Conservation (phyloP, 2,113 vertebrate genomes). For the Pedetes capensis region DNA sequence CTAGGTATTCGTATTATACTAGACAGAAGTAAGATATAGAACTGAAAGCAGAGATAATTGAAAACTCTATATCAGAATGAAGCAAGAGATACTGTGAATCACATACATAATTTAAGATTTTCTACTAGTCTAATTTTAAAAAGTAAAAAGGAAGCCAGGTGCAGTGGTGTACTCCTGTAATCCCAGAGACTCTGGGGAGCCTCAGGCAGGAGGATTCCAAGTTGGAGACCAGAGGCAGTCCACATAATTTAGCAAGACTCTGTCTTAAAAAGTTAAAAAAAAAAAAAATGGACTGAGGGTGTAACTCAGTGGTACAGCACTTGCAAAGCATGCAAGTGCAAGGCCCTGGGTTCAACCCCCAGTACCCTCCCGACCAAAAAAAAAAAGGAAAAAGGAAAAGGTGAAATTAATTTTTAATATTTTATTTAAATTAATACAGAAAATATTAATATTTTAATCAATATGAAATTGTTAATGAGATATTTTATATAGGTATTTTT, state of each 20-base stretch:
- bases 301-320: too few relatives aligned
- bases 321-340: too few relatives aligned
- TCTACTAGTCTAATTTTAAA: not conserved
- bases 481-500: not conserved
- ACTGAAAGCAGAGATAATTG: not conserved
- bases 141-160: not conserved
- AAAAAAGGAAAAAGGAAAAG: not conserved
- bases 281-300: too few relatives aligned
- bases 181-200: too few relatives aligned
- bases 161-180: too few relatives aligned
- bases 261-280: too few relatives aligned
- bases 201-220: too few relatives aligned
- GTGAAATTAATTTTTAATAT: not conserved
- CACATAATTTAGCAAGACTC: too few relatives aligned
- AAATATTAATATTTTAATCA: conserved; percentile 15
- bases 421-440: not conserved
- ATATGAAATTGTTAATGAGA: not conserved
- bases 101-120: not conserved
- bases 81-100: not conserved
- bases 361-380: too few relatives aligned
- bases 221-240: too few relatives aligned
- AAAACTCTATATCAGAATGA: not conserved
- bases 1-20: not conserved
- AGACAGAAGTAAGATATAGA: not conserved
- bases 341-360: too few relatives aligned